Base-by-base conservation (phyloP, 2,888 invertebrate species). In the Tortricodes alternella region DNA sequence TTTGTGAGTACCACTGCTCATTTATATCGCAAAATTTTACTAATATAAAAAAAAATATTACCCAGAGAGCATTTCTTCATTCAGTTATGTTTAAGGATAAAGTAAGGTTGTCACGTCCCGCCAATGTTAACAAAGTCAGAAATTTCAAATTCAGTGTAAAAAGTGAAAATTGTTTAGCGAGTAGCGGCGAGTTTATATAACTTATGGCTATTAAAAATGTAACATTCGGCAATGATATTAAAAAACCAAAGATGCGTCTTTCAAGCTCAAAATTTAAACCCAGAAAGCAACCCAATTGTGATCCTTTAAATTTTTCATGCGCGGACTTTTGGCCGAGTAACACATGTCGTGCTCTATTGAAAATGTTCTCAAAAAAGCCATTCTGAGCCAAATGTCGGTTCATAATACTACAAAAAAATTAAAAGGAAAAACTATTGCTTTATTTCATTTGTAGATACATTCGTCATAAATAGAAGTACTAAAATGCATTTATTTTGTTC, bases 61-160 rank as follows among this genome's bases (percentile, higher is more conserved):
- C 34, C 34, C 35, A n/a, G 44, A n/a, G 44, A 34, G 34, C 34
- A 46, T 35, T 46, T 21, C 34, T 34, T 46, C 15, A 46, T 46
- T 34, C 34, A 21, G 35, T 34, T 21, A 46, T 34, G 46, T n/a
- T 15, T 35, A 15, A 46, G 35, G 18, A 46, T 46, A 46, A 46
- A 46, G n/a, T 46, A 46, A 46, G 23, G 34, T 15, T 15, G 3
- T 15, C 9, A 21, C 15, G 23, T 46, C 34, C 29, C 18, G 44
- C 18, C 46, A 21, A 46, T 35, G 46, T n/a, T 34, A 46, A 46
- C 34, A 21, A 46, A 35, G 34, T 46, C 9, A 23, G 32, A 46
- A 34, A 46, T 21, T 46, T 46, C 9, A 46, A 46, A 46, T 3
- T n/a, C n/a, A n/a, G n/a, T n/a, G 27, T 29, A 43, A 44, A 43